Evolutionary conservation across 1,140 invertebrate species (phyloP).

Genomic region (Platorchestia sp.): DNA sequence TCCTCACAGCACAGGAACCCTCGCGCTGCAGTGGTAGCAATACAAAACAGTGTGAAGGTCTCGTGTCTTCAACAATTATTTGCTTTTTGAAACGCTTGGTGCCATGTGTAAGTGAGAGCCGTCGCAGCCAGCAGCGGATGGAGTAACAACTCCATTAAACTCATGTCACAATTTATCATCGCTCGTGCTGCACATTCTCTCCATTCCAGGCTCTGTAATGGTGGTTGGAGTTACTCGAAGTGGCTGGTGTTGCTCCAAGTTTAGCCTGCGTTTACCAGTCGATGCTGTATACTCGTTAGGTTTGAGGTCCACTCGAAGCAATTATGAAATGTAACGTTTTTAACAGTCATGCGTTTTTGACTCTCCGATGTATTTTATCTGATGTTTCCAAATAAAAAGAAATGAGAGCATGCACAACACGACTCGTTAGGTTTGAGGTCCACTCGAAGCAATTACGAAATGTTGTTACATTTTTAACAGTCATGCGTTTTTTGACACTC

Average conservation of each 20-base stretch:
- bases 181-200: not conserved
- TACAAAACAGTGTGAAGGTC: not conserved
- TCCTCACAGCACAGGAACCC: not conserved
- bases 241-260: not conserved
- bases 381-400: not conserved
- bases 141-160: not conserved
- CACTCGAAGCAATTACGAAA: not conserved
- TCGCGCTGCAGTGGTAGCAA: not conserved
- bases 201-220: not conserved
- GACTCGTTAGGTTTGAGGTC: not conserved
- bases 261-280: not conserved
- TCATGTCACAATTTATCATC: not conserved
- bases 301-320: not conserved
- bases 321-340: not conserved
- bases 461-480: not conserved
- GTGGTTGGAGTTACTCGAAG: not conserved
- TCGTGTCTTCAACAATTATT: not conserved
- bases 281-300: not conserved
- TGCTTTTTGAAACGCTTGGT: not conserved
- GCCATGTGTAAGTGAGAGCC: not conserved
- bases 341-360: not conserved
- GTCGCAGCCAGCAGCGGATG: not conserved
- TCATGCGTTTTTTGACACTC: not conserved
- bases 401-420: not conserved
- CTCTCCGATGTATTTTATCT: not conserved